Evolutionary conservation across 2,797 vertebrate species (phyloP).

Genomic region (Sebastes iracundus): DNA sequence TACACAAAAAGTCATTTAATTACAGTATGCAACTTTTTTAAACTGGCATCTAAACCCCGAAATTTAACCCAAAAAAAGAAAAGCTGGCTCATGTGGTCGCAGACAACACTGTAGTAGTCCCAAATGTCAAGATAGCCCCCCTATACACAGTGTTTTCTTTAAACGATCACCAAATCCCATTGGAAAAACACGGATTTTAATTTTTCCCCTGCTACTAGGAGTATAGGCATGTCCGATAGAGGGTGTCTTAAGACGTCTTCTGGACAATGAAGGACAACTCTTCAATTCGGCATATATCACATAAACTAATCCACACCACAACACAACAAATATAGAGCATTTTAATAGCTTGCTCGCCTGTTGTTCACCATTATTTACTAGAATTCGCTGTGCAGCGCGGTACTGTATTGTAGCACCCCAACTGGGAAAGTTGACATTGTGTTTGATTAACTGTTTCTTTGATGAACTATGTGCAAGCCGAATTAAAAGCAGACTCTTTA

Average conservation of each 20-base stretch:
- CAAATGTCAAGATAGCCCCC: neutral
- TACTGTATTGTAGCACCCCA: neutral
- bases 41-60: neutral
- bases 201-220: neutral
- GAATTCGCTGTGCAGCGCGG: neutral
- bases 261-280: neutral
- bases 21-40: conserved; percentile 24
- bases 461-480: conserved; percentile 9
- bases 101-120: neutral
- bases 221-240: neutral
- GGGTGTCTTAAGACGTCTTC: neutral
- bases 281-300: neutral
- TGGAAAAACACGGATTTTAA: neutral
- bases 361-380: too few relatives aligned
- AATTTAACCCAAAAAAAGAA: neutral
- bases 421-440: conserved; percentile 65
- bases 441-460: conserved; percentile 17
- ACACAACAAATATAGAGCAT: accelerated
- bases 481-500: neutral
- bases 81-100: neutral
- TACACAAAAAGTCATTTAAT: conserved; percentile 20
- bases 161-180: neutral
- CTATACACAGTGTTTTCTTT: neutral
- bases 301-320: neutral
- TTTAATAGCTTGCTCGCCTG: too few relatives aligned